Evolutionary conservation across 2,797 vertebrate species (phyloP).

Genomic region (Onychomys arenicola): DNA sequence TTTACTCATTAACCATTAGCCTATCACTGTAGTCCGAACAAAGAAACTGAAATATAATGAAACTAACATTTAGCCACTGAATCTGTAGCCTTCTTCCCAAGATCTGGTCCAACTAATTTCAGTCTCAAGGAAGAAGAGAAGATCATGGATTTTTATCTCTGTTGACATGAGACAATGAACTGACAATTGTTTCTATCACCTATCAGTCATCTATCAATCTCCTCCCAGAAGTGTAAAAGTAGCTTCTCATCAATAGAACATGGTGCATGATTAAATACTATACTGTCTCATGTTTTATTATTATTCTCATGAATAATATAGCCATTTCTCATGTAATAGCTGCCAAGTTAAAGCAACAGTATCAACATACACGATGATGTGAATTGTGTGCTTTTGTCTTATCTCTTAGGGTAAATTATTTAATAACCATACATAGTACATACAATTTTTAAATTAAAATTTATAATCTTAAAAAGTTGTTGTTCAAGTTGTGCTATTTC

Average conservation of each 20-base stretch:
- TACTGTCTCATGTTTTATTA: not conserved
- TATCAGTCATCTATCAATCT: not conserved
- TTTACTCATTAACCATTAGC: not conserved
- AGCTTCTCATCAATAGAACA: not conserved
- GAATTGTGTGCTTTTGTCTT: not conserved
- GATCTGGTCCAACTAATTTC: not conserved
- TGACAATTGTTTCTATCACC: slow-evolving; percentile 2
- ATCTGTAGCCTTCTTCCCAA: not conserved
- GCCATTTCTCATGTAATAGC: not conserved
- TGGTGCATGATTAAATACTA: not conserved
- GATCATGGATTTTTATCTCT: not conserved
- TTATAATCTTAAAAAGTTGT: not conserved
- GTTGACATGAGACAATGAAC: not conserved
- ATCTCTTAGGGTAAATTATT: not conserved
- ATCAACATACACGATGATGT: not conserved
- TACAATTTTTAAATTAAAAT: not conserved
- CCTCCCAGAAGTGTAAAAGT: not conserved
- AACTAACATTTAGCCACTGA: not conserved
- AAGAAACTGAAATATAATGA: not conserved
- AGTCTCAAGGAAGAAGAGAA: not conserved
- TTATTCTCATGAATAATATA: not conserved
- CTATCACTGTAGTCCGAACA: not conserved
- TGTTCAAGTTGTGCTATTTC: not conserved
- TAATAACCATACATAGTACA: not conserved
- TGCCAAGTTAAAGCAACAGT: not conserved